These are phyloP conservation scores for Misgurnus mizolepis DNA, from an alignment of 2,113 vertebrate genomes.

Conservation along the genomic window DNA sequence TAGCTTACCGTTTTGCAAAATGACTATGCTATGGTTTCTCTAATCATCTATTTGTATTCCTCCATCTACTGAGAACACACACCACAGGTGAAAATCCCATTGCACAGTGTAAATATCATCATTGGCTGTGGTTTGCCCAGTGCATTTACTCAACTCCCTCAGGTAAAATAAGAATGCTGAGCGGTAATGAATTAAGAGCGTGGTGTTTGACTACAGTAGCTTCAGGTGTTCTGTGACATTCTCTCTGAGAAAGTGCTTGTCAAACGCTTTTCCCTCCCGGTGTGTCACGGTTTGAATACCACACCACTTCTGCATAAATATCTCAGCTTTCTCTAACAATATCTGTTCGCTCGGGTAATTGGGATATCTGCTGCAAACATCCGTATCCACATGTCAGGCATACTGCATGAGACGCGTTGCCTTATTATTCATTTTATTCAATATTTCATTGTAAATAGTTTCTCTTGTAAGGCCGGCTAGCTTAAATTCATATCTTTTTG, in stretches of 20 bases:
- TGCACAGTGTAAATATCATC: constrained; percentile 64
- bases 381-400: too few species aligned
- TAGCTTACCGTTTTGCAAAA: not conserved
- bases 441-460: too few species aligned
- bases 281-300: constrained; percentile 40
- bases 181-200: constrained; percentile 65
- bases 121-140: constrained; percentile 57
- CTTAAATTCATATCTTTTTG: too few species aligned
- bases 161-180: constrained; percentile 63
- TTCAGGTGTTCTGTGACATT: constrained; percentile 72
- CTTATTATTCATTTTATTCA: too few species aligned
- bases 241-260: constrained; percentile 67
- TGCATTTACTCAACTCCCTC: constrained; percentile 57
- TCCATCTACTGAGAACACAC: constrained; percentile 18
- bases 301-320: not conserved
- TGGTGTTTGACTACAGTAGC: constrained; percentile 63
- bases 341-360: constrained; percentile 16
- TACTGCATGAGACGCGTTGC: not conserved
- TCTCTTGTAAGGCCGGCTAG: too few species aligned
- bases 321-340: not conserved
- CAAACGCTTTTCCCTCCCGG: constrained; percentile 50
- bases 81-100: constrained; percentile 53
- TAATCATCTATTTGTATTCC: not conserved
- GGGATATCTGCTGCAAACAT: not conserved
- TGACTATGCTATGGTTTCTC: not conserved